Evolutionary conservation across 2,113 vertebrate species (phyloP).

Genomic region (Ginglymostoma cirratum): DNA sequence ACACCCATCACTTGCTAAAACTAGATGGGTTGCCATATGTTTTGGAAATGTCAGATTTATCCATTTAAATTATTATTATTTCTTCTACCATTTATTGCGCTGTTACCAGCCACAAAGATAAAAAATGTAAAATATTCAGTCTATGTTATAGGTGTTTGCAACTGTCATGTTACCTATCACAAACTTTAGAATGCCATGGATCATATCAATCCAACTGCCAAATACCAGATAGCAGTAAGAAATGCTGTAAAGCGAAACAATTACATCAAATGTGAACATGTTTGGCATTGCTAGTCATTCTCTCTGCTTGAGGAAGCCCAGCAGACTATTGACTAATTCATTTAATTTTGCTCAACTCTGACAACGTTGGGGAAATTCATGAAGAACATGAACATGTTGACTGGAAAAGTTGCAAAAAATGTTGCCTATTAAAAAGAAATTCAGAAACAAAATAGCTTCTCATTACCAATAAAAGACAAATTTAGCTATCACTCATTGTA

Average conservation of each 20-base stretch:
- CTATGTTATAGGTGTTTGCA: neutral
- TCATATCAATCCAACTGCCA: neutral
- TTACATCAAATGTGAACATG: neutral
- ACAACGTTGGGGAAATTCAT: neutral
- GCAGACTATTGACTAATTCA: neutral
- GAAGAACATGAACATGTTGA: neutral
- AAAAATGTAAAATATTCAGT: neutral
- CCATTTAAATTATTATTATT: neutral
- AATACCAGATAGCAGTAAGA: neutral
- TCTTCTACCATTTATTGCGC: neutral
- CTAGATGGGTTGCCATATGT: neutral
- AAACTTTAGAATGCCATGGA: neutral
- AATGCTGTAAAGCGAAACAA: neutral
- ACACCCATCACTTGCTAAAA: neutral
- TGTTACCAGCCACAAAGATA: neutral
- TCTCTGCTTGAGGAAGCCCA: neutral
- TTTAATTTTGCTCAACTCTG: neutral
- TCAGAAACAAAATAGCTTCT: neutral
- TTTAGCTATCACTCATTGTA: neutral
- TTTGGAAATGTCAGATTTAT: neutral
- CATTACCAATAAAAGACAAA: neutral
- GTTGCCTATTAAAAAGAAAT: neutral
- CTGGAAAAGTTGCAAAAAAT: neutral
- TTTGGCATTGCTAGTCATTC: neutral
- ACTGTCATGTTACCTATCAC: neutral